Percentiles rank a stretch among this genome's conserved stretches.
phyloP scores from a whole-genome alignment of 2,113 vertebrate species.

The Thoracochromis brauschi region DNA sequence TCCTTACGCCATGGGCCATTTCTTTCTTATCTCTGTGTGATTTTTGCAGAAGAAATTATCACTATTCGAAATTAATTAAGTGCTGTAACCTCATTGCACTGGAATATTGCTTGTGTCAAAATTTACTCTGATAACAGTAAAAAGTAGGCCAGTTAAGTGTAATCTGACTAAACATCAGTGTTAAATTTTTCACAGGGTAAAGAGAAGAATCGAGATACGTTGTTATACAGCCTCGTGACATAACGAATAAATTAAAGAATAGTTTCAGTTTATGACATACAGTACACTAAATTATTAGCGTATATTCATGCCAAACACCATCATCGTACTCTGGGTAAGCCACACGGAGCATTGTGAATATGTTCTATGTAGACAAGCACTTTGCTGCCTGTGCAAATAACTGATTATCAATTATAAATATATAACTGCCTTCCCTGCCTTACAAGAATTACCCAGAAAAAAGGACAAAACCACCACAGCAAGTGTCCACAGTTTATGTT shows the following conservation, averaged over 20 bases:
- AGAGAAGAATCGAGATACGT: not conserved
- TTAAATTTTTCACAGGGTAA: not conserved
- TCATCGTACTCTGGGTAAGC: not conserved
- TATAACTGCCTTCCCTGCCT: not conserved
- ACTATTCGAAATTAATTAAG: not conserved
- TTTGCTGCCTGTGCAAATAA: not conserved
- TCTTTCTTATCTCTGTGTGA: not conserved
- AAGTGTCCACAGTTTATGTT: not conserved
- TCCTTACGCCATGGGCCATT: not conserved
- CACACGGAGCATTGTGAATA: not conserved
- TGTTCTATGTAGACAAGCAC: not conserved
- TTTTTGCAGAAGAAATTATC: conserved; percentile 31
- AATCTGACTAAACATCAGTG: not conserved
- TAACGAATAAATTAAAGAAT: not conserved
- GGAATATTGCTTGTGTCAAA: not conserved
- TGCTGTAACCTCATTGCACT: not conserved
- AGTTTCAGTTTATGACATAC: not conserved
- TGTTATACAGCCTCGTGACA: not conserved
- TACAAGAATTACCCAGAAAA: not conserved
- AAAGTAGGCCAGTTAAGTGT: not conserved
- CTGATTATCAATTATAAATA: not conserved
- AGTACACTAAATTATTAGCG: not conserved
- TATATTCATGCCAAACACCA: not conserved
- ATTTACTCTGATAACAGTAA: not conserved
- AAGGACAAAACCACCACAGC: not conserved